These are phyloP conservation scores for Ctenopoma kingsleyae DNA, from an alignment of 2,797 vertebrate genomes.

Conservation along the genomic window DNA sequence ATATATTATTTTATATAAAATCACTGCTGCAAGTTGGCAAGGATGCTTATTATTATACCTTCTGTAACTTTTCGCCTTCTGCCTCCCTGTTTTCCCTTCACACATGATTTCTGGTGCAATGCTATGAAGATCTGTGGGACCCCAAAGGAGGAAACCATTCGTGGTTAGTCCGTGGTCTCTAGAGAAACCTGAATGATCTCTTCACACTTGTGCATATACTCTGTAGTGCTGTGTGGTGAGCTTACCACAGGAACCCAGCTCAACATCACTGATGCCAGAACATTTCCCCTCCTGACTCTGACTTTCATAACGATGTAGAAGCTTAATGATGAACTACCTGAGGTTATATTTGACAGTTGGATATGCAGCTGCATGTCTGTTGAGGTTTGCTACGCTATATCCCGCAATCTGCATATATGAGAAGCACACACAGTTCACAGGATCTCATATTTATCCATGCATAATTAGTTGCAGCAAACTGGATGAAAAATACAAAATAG, in stretches of 20 bases:
- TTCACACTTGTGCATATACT: constrained; percentile 12
- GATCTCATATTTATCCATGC: not conserved
- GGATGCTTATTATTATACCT: too few species aligned
- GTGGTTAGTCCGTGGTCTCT: constrained; percentile 57
- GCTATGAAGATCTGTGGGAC: constrained; percentile 3
- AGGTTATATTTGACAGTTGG: constrained; percentile 20
- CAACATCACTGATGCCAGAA: constrained; percentile 16
- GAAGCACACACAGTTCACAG: not conserved
- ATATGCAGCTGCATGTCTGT: not conserved
- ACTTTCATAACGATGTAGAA: constrained; percentile 13
- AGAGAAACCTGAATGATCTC: constrained; percentile 43
- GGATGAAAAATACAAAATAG: not conserved
- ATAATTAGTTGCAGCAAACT: not conserved
- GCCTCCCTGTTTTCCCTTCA: not conserved
- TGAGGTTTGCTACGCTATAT: not conserved
- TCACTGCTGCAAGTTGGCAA: not conserved
- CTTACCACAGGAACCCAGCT: constrained; percentile 62
- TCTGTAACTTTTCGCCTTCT: too few species aligned
- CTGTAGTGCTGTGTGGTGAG: constrained; percentile 26
- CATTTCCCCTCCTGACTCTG: constrained; percentile 30
- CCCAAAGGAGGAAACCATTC: constrained; percentile 35
- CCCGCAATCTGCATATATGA: not conserved
- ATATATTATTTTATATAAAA: too few species aligned
- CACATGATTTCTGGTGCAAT: not conserved
- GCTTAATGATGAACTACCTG: not conserved